phyloP scores from a whole-genome alignment of 2,888 invertebrate genomes.

The Ceratothoa steindachneri region DNA sequence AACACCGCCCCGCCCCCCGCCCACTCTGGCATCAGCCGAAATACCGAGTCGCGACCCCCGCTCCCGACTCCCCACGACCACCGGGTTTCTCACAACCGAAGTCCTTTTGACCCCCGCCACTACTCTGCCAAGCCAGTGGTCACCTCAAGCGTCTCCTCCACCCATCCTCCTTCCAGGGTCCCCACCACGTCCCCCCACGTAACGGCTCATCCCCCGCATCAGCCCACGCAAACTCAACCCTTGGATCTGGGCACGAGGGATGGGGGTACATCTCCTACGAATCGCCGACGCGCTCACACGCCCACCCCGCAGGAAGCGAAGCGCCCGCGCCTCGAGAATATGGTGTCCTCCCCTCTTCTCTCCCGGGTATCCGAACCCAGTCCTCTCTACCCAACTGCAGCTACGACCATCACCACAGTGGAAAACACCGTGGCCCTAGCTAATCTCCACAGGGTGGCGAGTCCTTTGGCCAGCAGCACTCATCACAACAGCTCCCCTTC shows the following conservation, averaged over 20 bases:
- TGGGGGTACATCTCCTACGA: conserved; percentile 59
- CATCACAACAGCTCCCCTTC: neutral
- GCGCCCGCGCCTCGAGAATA: conserved; percentile 30
- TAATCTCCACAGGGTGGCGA: conserved; percentile 28
- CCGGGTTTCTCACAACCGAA: conserved; percentile 24
- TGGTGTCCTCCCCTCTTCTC: conserved; percentile 53
- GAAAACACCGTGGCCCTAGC: conserved; percentile 61
- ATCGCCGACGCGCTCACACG: conserved; percentile 60
- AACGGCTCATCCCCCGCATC: conserved; percentile 21
- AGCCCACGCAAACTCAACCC: conserved; percentile 65
- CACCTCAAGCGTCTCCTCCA: neutral
- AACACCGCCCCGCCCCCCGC: conserved; percentile 35
- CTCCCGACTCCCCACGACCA: conserved; percentile 37
- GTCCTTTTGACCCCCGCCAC: conserved; percentile 35
- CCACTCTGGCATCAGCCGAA: conserved; percentile 36
- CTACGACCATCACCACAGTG: conserved; percentile 62
- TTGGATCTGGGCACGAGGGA: conserved; percentile 64
- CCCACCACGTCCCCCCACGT: conserved; percentile 24
- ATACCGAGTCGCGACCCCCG: conserved; percentile 20
- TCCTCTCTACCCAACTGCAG: conserved; percentile 62
- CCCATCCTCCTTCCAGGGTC: conserved; percentile 27
- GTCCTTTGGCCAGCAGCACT: conserved; percentile 19
- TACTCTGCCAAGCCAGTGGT: conserved; percentile 32
- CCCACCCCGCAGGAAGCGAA: conserved; percentile 50
- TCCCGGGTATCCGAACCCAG: conserved; percentile 63